phyloP scores from a whole-genome alignment of 2,113 vertebrate species.

The Daubentonia madagascariensis region DNA sequence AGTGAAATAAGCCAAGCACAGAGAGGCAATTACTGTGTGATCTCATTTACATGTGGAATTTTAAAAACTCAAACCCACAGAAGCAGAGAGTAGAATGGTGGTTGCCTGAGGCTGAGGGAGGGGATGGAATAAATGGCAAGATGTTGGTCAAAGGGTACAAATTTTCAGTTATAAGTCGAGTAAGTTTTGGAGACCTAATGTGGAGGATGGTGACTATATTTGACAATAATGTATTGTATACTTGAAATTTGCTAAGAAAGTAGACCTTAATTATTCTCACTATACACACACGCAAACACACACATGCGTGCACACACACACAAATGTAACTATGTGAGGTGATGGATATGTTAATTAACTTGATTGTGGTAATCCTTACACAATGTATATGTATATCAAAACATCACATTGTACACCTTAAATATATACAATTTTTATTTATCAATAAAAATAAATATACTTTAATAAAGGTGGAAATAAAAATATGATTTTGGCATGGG shows the following conservation, averaged over 20 bases:
- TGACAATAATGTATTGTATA: neutral
- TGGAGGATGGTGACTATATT: neutral
- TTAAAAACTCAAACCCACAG: neutral
- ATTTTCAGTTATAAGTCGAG: neutral
- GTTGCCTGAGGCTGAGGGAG: neutral
- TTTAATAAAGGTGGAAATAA: neutral
- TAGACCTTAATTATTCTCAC: neutral
- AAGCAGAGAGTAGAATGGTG: neutral
- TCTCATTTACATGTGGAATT: neutral
- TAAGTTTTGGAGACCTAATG: neutral
- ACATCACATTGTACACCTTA: neutral
- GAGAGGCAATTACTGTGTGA: neutral
- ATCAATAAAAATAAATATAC: neutral
- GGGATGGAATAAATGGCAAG: neutral
- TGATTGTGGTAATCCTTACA: neutral
- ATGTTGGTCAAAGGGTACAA: neutral
- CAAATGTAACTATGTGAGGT: neutral
- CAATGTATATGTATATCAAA: neutral
- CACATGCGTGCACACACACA: too few species aligned
- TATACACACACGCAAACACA: neutral
- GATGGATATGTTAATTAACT: neutral
- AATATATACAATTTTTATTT: neutral
- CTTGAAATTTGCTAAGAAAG: neutral
- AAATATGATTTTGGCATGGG: neutral
- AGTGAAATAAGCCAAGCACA: neutral